phyloP scores from a whole-genome alignment of 2,797 vertebrate genomes.

The Megalops cyprinoides region DNA sequence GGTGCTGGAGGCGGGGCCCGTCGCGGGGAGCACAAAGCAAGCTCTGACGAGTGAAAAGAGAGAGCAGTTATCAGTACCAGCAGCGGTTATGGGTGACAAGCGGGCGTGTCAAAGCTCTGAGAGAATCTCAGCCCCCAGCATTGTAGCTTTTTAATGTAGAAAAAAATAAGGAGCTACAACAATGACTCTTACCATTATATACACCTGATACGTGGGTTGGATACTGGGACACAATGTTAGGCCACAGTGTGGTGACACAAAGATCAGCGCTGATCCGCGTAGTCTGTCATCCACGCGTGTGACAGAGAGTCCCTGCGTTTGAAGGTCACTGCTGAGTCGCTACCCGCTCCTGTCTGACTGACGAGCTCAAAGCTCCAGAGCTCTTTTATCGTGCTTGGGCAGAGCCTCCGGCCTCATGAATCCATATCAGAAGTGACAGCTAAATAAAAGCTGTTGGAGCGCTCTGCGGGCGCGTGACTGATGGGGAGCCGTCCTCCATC shows the following conservation, averaged over 20 bases:
- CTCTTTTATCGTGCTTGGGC: slow-evolving; percentile 4
- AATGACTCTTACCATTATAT: too few species aligned
- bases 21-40: slow-evolving; percentile 71
- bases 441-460: not conserved
- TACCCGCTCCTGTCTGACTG: not conserved
- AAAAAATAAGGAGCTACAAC: too few species aligned
- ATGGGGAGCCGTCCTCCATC: not conserved
- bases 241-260: not conserved
- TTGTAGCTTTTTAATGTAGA: too few species aligned
- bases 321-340: not conserved
- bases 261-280: not conserved
- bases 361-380: not conserved
- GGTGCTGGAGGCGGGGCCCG: slow-evolving; percentile 68
- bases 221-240: not conserved
- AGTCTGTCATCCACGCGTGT: not conserved
- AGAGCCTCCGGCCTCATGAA: not conserved
- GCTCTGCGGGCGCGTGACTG: slow-evolving; percentile 2
- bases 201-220: not conserved
- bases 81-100: not conserved
- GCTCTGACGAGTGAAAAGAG: slow-evolving; percentile 74
- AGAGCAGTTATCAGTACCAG: slow-evolving; percentile 66
- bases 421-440: not conserved
- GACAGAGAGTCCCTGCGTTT: not conserved
- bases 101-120: not conserved
- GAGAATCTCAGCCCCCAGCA: not conserved